These are phyloP conservation scores for Acromyrmex heyeri DNA, from an alignment of 1,140 invertebrate genomes.

Conservation along the genomic window DNA sequence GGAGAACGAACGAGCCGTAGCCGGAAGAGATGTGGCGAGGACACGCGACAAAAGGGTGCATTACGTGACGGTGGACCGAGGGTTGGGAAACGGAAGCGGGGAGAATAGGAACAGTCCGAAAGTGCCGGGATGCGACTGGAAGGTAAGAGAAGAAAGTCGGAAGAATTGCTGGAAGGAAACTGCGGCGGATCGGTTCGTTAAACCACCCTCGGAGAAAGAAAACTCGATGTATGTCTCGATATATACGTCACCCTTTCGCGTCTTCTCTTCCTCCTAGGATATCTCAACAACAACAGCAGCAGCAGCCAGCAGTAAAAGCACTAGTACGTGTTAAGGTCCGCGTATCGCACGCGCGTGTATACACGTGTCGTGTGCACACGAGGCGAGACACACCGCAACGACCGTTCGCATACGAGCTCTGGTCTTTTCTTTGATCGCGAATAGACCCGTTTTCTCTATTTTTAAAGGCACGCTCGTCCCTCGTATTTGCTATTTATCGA, in stretches of 20 bases:
- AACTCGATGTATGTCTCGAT: constrained; percentile 25
- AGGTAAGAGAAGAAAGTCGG: constrained; percentile 44
- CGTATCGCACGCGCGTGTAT: constrained; percentile 17
- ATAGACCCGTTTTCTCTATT: constrained; percentile 57
- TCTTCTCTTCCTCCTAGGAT: neutral
- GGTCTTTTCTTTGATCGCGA: constrained; percentile 55
- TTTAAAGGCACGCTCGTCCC: constrained; percentile 56
- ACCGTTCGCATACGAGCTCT: neutral
- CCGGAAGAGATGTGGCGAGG: neutral
- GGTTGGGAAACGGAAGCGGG: constrained; percentile 51
- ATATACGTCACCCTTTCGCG: constrained; percentile 29
- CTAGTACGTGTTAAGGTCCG: constrained; percentile 29
- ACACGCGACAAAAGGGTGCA: constrained; percentile 61
- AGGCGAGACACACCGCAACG: constrained; percentile 18
- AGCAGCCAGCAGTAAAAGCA: neutral
- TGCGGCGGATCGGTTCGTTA: constrained; percentile 73
- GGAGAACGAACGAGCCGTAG: constrained; percentile 65
- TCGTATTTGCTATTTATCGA: constrained; percentile 61
- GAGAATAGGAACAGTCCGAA: constrained; percentile 37
- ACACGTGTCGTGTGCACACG: constrained; percentile 38
- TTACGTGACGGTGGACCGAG: constrained; percentile 9
- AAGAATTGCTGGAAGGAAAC: constrained; percentile 61
- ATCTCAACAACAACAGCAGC: neutral
- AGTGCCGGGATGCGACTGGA: neutral
- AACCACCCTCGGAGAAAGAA: constrained; percentile 66